These are phyloP conservation scores for Calameuta idolon DNA, from an alignment of 2,888 invertebrate genomes.

Conservation along the genomic window DNA sequence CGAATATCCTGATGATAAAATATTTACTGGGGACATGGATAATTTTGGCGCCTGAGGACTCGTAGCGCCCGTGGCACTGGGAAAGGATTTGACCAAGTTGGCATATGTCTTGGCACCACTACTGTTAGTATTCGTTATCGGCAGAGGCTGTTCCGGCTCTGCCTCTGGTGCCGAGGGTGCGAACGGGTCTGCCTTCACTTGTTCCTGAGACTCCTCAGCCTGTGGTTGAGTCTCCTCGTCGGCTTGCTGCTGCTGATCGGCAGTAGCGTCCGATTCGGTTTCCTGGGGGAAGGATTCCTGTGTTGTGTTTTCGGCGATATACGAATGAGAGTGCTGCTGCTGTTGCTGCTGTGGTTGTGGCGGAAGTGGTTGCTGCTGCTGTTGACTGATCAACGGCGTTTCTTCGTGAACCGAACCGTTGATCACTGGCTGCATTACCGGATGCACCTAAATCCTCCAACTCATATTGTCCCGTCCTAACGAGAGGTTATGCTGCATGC, in stretches of 20 bases:
- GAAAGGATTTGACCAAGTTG: constrained; percentile 79
- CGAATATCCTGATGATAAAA: background rate
- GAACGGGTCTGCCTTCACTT: constrained; percentile 56
- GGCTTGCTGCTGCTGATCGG: constrained; percentile 43
- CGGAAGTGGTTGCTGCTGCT: constrained; percentile 29
- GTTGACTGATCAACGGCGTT: constrained; percentile 56
- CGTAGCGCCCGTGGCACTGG: constrained; percentile 52
- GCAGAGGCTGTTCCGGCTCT: constrained; percentile 64
- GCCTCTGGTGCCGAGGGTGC: constrained; percentile 61
- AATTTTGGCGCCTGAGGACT: constrained; percentile 62
- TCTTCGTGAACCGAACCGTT: constrained; percentile 65
- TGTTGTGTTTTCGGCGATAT: constrained; percentile 47
- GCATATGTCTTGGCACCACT: constrained; percentile 86
- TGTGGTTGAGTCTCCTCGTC: constrained; percentile 57
- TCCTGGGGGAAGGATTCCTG: constrained; percentile 61
- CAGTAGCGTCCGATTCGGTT: constrained; percentile 49
- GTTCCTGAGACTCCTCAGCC: constrained; percentile 57
- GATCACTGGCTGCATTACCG: constrained; percentile 58
- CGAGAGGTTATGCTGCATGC: background rate
- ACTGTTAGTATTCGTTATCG: constrained; percentile 65
- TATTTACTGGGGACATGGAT: constrained; percentile 66
- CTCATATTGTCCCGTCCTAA: background rate
- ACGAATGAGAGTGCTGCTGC: constrained; percentile 51
- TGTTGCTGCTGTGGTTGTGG: constrained; percentile 42
- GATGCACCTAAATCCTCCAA: constrained; percentile 48